Percentiles rank a stretch among this genome's conserved stretches.
These are phyloP conservation scores for Koerneria pararmatus DNA, from an alignment of 2,888 invertebrate genomes.

Conservation along the genomic window DNA sequence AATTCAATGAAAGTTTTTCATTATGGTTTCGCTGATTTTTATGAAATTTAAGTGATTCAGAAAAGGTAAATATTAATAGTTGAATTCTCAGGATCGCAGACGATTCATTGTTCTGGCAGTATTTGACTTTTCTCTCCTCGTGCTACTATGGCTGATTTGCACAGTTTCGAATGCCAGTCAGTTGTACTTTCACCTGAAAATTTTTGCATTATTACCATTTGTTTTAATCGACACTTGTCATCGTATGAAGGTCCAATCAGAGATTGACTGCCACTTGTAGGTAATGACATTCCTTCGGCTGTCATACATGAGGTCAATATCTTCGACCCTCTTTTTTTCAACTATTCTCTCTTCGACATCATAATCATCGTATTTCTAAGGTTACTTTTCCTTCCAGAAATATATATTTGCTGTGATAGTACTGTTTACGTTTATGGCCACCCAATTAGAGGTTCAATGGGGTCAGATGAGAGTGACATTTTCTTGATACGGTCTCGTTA, in stretches of 20 bases:
- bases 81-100: constrained; percentile 39
- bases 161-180: constrained; percentile 25
- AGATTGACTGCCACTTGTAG: constrained; percentile 31
- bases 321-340: constrained; percentile 35
- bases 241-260: no score
- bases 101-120: constrained; percentile 40
- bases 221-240: no score
- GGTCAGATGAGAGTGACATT: no score
- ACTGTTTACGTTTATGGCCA: no score
- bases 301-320: constrained; percentile 41
- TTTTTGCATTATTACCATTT: no score
- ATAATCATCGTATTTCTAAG: constrained; percentile 38
- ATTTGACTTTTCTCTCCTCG: constrained; percentile 38
- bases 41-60: no score
- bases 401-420: no score
- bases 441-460: no score
- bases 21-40: no score
- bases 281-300: constrained; percentile 27
- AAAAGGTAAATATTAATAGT: no score
- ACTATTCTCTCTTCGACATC: constrained; percentile 40
- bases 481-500: no score
- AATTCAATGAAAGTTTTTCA: background rate
- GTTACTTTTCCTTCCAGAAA: constrained; percentile 9
- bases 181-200: background rate
- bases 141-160: constrained; percentile 42